Base-by-base conservation (phyloP, 2,113 vertebrate genomes). In the Diadophis punctatus region DNA sequence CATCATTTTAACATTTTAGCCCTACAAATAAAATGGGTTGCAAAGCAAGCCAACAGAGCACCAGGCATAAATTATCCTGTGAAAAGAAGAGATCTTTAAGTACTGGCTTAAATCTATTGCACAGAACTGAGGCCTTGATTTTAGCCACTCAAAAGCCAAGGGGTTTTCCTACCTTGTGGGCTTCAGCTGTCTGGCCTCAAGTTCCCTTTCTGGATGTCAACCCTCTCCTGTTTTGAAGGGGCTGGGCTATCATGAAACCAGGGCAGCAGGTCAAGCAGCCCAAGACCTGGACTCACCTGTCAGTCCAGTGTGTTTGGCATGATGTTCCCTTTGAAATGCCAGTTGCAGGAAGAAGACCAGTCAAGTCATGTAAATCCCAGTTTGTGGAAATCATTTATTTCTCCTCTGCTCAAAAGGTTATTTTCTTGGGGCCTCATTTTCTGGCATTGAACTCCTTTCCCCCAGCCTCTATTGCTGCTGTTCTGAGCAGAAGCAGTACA, bases 261-360 rank as follows among this genome's bases (percentile, higher is more conserved):
- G 60, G 60, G 30, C 30, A 68, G 30, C 60, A 68, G 30, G 60
- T 68, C 30, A 68, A 68, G 12, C 30, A 68, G 30, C 63, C 30
- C n/a, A n/a, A 16, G 63, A 34, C 4, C 63, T 68, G 63, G 63
- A 68, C 12, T 68, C 12, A 34, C 30, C 30, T 16, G n/a, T 74
- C n/a, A 39, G 68, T 18, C 2, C n/a, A 18, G 16, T 1, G 68
- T 20, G 34, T 20, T 20, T 0, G 1, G 34, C 7, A 0, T 39
- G 18, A 43, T 39, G 74, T 34, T 39, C 34, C 74, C 34, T 80
- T 43, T 80, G 18, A 39, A 80, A 43, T 22, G 34, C 30, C 63
- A 16, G 63, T 16, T 34, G 30, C 30, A 80, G 34, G 7, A 39
- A 43, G 34, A 34, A 43, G 34, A 8, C 74, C 34, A 80, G 34